Percentiles rank a stretch among this genome's conserved stretches.
Conservation (phyloP, 2,797 vertebrate species). For the Serranus cabrilla region DNA sequence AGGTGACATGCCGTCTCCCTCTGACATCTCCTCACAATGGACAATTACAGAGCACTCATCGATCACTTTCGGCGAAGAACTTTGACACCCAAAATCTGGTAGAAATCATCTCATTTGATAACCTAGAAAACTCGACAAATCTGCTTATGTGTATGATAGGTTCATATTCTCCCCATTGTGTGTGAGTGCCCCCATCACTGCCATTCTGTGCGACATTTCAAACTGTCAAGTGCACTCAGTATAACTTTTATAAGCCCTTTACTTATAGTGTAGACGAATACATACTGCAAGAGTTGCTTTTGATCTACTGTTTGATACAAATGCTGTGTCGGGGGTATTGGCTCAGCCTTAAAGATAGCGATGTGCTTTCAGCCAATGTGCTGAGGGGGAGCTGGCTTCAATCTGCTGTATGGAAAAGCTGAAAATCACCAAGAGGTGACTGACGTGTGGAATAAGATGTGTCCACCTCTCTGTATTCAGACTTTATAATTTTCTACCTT, state of each 20-base stretch:
- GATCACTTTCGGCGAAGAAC: slow-evolving; percentile 68
- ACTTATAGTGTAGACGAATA: slow-evolving; percentile 21
- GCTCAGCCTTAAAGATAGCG: slow-evolving; percentile 57
- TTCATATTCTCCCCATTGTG: slow-evolving; percentile 24
- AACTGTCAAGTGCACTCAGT: slow-evolving; percentile 45
- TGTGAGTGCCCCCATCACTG: slow-evolving; percentile 14
- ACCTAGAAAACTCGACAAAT: slow-evolving; percentile 43
- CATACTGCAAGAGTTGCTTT: slow-evolving; percentile 42
- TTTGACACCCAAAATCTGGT: slow-evolving; percentile 67
- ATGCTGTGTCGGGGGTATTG: slow-evolving; percentile 40
- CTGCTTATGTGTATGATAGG: slow-evolving; percentile 33
- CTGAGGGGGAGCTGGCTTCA: slow-evolving; percentile 39
- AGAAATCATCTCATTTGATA: slow-evolving; percentile 73
- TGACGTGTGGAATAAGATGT: slow-evolving; percentile 30
- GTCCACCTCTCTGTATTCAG: slow-evolving; percentile 30
- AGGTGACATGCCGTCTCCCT: slow-evolving; percentile 77
- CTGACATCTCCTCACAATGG: slow-evolving; percentile 77
- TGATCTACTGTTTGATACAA: slow-evolving; percentile 59
- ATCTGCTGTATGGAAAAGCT: slow-evolving; percentile 51
- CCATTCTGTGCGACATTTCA: slow-evolving; percentile 33
- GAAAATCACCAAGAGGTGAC: slow-evolving; percentile 48
- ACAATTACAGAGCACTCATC: slow-evolving; percentile 80
- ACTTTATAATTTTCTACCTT: slow-evolving; percentile 15
- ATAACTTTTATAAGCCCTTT: slow-evolving; percentile 27
- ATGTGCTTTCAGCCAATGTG: slow-evolving; percentile 34